Evolutionary conservation across 2,113 vertebrate genomes (phyloP), one percentile per base, ranked within the genome.

Genomic region (Corythornis vintsioides): DNA sequence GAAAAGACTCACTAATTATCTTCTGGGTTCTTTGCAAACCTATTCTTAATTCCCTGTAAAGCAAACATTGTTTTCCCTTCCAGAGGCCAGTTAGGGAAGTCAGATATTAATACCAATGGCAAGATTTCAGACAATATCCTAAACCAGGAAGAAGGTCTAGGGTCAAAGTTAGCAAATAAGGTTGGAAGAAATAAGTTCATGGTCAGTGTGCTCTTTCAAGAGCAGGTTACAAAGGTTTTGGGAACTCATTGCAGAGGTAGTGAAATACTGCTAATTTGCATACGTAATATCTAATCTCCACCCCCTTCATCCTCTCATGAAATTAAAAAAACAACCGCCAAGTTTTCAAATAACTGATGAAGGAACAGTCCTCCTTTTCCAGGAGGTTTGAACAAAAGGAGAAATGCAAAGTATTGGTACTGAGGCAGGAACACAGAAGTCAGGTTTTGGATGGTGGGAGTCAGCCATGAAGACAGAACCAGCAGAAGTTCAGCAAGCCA

Each of bases 261-360:
- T 33, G 33, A 33, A 33, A 33, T 33, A 33, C 33, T 33, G 33
- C 33, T 33, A 33, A 33, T 33, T 33, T 33, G 33, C 33, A 33
- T 33, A 33, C 33, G 33, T 33, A 72, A 70, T 77, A 73, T 53
- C 76, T 91, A 40, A 89, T 80, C 60, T 67, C 85, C 89, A 74
- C 91, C 67, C 24, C 24, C 31, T 83, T 56, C 64, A 60, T 88
- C 79, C 88, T 95, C 83, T 86, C 80, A 72, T 95, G 90, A 91
- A 96, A 96, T 89, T 57, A 88, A 94, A 95, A 92, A 71, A 70
- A 79, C 55, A 86, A 71, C 87, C 67, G 60, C 40, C 9, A 57
- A 83, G 69, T 60, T 88, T 94, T 95, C 69, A 92, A 92, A 64
- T 89, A 91, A 85, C 78, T 0, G 15, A 69, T 87, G 82, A 87